A percentile compares a stretch with the other conserved stretches of the same genome.
Conservation (phyloP, 1,140 invertebrate species). For the Drosophila quadrilineata region DNA sequence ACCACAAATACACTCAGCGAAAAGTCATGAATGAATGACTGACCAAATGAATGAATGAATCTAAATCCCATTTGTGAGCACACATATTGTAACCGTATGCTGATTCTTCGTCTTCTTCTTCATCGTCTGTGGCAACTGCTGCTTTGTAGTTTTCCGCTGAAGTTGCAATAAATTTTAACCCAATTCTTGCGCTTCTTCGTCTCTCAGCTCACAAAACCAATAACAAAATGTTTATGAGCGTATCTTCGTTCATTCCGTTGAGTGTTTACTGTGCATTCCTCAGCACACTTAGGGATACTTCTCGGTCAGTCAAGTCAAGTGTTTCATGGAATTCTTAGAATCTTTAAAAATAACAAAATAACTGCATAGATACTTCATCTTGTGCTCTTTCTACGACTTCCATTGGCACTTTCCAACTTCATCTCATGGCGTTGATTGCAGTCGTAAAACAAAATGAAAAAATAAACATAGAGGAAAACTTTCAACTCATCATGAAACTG, state of each 20-base stretch:
- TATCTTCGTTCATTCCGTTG: neutral
- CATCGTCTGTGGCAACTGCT: too few species aligned
- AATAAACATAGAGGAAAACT: too few species aligned
- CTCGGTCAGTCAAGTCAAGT: conserved; percentile 45
- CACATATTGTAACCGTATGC: conserved; percentile 65
- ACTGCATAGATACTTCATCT: conserved; percentile 6
- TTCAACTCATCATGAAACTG: neutral
- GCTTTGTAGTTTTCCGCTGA: conserved; percentile 50
- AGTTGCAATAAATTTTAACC: conserved; percentile 49
- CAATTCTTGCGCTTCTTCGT: conserved; percentile 39
- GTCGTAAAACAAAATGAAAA: conserved; percentile 44
- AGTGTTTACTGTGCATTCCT: conserved; percentile 48
- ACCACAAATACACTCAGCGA: conserved; percentile 30
- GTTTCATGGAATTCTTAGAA: conserved; percentile 55
- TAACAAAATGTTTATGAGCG: conserved; percentile 48
- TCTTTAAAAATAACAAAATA: conserved; percentile 21
- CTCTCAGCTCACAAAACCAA: conserved; percentile 41
- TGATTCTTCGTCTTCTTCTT: conserved; percentile 28
- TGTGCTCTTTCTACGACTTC: conserved; percentile 16
- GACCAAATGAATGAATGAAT: conserved; percentile 20
- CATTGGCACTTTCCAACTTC: conserved; percentile 9
- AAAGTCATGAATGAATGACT: conserved; percentile 19
- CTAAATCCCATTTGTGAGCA: neutral
- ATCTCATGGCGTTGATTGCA: conserved; percentile 43
- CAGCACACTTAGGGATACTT: conserved; percentile 26